phyloP scores from a whole-genome alignment of 1,140 invertebrate genomes.

The Procambarus clarkii region DNA sequence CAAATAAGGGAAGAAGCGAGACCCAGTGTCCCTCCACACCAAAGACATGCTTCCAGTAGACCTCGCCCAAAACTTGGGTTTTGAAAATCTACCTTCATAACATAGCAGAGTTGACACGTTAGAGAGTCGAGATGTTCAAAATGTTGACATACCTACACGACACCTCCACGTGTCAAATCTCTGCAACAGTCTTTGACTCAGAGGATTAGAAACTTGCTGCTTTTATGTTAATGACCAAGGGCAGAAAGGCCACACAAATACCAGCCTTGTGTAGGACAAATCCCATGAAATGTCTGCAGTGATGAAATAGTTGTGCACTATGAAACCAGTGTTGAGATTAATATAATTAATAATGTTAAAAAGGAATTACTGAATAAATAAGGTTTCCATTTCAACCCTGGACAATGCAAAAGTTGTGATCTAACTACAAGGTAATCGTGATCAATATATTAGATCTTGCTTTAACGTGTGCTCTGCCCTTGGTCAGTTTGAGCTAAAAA shows the following conservation, averaged over 20 bases:
- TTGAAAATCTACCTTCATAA: constrained; percentile 21
- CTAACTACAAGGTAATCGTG: too few species aligned
- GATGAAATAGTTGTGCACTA: too few species aligned
- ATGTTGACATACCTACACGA: not conserved
- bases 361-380: too few species aligned
- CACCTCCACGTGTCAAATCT: not conserved
- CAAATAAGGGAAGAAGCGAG: too few species aligned
- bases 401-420: too few species aligned
- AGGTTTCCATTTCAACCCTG: too few species aligned
- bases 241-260: not conserved
- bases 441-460: too few species aligned
- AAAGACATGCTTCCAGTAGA: not conserved
- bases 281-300: too few species aligned
- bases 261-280: too few species aligned
- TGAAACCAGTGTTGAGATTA: too few species aligned
- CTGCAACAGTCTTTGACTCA: not conserved
- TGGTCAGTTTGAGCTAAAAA: not conserved
- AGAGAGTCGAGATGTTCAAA: not conserved
- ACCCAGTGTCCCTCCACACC: not conserved
- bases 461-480: not conserved
- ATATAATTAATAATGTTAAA: too few species aligned
- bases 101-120: not conserved
- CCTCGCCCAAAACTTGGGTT: constrained; percentile 12
- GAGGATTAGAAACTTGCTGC: not conserved
- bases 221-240: not conserved